A percentile compares a stretch with the other conserved stretches of the same genome.
Evolutionary conservation across 2,797 vertebrate species (phyloP).

Genomic region (Eulemur mongoz): DNA sequence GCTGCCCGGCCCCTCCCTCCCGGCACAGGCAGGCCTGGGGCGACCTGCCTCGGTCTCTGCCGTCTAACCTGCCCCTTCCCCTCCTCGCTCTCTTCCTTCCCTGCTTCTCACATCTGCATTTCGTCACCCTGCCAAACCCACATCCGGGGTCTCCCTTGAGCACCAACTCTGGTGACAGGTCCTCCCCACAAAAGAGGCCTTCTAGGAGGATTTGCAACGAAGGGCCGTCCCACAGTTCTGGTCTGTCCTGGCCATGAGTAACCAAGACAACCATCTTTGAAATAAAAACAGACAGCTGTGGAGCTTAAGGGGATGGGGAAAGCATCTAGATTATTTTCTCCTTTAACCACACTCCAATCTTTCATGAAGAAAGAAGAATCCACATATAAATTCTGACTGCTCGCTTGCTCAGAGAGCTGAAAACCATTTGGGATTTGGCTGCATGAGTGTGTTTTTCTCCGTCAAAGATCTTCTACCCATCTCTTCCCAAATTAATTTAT

Average conservation of each 20-base stretch:
- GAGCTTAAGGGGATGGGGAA: background rate
- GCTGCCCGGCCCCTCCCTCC: background rate
- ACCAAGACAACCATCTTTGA: background rate
- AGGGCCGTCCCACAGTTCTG: background rate
- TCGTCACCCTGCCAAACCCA: background rate
- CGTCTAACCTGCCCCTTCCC: background rate
- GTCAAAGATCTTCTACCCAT: fast-evolving
- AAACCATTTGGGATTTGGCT: background rate
- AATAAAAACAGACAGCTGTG: background rate
- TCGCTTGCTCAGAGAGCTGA: background rate
- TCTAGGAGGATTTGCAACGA: background rate
- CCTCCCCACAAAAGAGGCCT: background rate
- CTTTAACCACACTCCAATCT: background rate
- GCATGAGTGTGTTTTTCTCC: background rate
- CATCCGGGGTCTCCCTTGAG: background rate
- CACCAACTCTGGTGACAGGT: background rate
- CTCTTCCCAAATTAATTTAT: background rate
- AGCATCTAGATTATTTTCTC: background rate
- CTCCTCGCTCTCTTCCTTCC: background rate
- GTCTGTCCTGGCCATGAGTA: background rate
- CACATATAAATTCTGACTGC: background rate
- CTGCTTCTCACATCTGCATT: background rate
- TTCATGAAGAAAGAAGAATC: background rate
- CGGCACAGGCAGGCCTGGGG: background rate
- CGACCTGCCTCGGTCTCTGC: background rate